Evolutionary conservation across 2,797 vertebrate genomes (phyloP), one percentile per base, ranked within the genome.

Genomic region (Tangara arthus): DNA sequence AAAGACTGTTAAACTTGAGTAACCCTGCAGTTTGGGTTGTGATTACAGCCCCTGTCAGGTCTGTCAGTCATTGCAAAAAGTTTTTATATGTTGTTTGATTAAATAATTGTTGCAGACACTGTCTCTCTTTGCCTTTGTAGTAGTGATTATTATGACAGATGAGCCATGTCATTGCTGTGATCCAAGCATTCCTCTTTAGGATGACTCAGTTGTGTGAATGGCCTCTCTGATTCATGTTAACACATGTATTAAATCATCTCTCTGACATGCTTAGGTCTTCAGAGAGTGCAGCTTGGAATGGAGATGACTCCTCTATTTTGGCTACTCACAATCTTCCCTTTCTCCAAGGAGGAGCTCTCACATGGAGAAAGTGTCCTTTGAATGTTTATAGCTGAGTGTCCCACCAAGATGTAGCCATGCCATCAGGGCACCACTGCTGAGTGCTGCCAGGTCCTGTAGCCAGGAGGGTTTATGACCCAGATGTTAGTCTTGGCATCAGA

Each of bases 41-140:
- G 44, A 35, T 28, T 72, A 49, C 63, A 91, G n/a, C 34, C 47
- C 65, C 32, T 60, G 42, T 57, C 75, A 75, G 39, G 61, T 22
- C 50, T 93, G 76, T 59, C 50, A 86, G 50, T 73, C 30, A 12
- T 34, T 79, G 76, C 23, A 76, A 79, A 81, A 66, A 10, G 20
- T 65, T 77, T 55, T 59, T 84, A 4, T 82, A 28, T 59, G 37
- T 68, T 0, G 0, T 80, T 86, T 64, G 60, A 93, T 87, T 89
- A 96, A 93, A 86, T 87, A 78, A 37, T 87, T 55, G 17, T 89
- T 82, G 60, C 59, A 88, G 44, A 70, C 21, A 5, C 71, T 24
- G 37, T 80, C 37, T 89, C 5, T 78, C 46, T 87, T 77, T 91
- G 69, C 61, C 34, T 87, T 53, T 94, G 44, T 82, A 65, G 12